Base-by-base conservation (phyloP, 2,113 vertebrate genomes). In the Dipodomys merriami region DNA sequence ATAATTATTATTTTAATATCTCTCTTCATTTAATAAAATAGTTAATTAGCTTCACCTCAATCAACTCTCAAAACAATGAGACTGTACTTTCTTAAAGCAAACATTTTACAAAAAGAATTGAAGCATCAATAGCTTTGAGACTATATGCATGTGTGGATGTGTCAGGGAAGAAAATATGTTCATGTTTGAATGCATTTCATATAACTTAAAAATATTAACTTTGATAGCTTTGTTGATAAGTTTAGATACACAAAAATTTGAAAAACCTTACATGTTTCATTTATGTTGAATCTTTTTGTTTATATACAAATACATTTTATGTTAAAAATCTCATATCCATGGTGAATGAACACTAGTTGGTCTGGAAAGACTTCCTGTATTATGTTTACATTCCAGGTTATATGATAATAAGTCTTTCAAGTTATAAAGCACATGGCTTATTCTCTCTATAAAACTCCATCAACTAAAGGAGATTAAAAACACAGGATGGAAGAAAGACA, bases 1-100 rank as follows among this genome's bases (percentile, higher is more conserved):
- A 86, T 81, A 85, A 85, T 78, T 71, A 83, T 62, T 83, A 53
- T 5, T 85, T 90, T 74, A 62, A 5, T 33, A 80, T 74, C n/a
- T 90, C 6, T 62, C 23, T 79, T 73, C 74, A 44, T 86, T 67
- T 74, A 90, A 90, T 23, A 11, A 71, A 64, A 10, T 73, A 60
- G 9, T 86, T 78, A 64, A 83, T 94, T 84, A 90, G 8, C 30
- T 29, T 60, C 11, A 46, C 39, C 4, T 77, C n/a, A 33, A 30
- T 83, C 15, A 22, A 82, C 22, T 33, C 35, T 19, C 12, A 64
- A 44, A 64, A 18, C 69, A 39, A 11, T 1, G 44, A 68, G 15
- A 25, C 19, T 90, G 10, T 62, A 72, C 10, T 73, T 71, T 82
- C 71, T 65, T 67, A 19, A 77, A 78, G n/a, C 2, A 67, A 25